These are phyloP conservation scores for Blennius ocellaris DNA, from an alignment of 2,113 vertebrate genomes.

Conservation along the genomic window DNA sequence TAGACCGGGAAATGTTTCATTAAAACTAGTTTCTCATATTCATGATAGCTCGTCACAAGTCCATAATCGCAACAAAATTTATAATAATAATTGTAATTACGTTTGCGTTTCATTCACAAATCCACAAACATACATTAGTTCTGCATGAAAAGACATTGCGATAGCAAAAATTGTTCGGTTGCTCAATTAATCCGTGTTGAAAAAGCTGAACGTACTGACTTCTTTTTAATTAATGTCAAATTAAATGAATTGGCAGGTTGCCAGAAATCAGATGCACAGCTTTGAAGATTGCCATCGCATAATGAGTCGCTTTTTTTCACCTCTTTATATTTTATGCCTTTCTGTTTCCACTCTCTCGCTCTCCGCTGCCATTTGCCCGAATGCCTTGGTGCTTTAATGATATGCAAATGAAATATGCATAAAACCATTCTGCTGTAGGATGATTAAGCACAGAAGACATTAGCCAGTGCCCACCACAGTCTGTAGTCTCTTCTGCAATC, in stretches of 20 bases:
- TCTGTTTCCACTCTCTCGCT: conserved; percentile 83
- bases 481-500: conserved; percentile 83
- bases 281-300: conserved; percentile 83
- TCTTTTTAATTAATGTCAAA: conserved; percentile 81
- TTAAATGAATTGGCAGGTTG: conserved; percentile 81
- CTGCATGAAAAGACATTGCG: conserved; percentile 43
- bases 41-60: conserved; percentile 24
- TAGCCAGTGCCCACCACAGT: conserved; percentile 88
- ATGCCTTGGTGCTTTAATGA: conserved; percentile 93
- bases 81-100: conserved; percentile 23
- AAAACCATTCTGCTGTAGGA: conserved; percentile 98
- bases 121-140: conserved; percentile 62
- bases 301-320: conserved; percentile 80
- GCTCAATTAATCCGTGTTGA: conserved; percentile 79
- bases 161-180: conserved; percentile 60
- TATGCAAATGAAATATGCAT: conserved; percentile 99
- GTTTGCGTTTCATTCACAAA: conserved; percentile 50
- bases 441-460: conserved; percentile 99
- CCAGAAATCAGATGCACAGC: conserved; percentile 74
- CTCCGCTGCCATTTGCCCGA: conserved; percentile 85
- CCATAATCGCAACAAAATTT: conserved; percentile 28
- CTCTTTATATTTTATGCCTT: conserved; percentile 86
- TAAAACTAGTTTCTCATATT: conserved; percentile 20
- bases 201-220: conserved; percentile 71
- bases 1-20: background rate